Conservation (phyloP, 2,113 vertebrate genomes). For the Carassius gibelio region DNA sequence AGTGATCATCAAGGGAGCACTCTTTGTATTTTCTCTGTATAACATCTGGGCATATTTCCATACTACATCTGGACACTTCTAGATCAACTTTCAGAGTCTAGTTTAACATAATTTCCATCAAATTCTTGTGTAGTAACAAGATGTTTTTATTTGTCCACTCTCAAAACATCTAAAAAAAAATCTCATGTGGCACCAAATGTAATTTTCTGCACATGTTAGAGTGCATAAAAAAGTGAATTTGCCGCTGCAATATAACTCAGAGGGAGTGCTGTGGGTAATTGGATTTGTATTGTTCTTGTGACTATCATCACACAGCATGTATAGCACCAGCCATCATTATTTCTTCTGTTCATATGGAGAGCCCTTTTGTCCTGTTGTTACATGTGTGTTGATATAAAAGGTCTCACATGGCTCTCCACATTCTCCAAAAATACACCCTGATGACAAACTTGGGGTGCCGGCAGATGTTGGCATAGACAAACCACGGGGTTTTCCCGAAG, state of each 20-base stretch:
- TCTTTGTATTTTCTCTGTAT: no score
- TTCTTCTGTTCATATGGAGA: conserved; percentile 25
- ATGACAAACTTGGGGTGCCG: conserved; percentile 5
- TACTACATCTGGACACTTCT: no score
- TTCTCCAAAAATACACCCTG: conserved; percentile 1
- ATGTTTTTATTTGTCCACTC: neutral
- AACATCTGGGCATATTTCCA: no score
- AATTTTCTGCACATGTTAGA: neutral
- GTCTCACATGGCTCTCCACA: conserved; percentile 41
- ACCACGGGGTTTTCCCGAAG: conserved; percentile 6
- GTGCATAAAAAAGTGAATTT: conserved; percentile 11
- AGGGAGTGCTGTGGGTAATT: conserved; percentile 10
- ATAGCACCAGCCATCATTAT: conserved; percentile 44
- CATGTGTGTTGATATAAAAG: conserved; percentile 55
- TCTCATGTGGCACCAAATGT: neutral
- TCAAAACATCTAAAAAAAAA: neutral
- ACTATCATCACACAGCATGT: conserved; percentile 37
- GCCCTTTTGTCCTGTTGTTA: conserved; percentile 42
- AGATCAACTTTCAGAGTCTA: no score
- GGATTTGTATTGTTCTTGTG: conserved; percentile 31
- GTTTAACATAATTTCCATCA: no score
- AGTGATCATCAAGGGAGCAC: no score
- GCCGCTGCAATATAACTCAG: neutral
- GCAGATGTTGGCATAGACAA: conserved; percentile 46
- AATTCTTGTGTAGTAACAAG: neutral